phyloP scores from a whole-genome alignment of 64 coral and sea anemone species.

The Montipora cactus region DNA sequence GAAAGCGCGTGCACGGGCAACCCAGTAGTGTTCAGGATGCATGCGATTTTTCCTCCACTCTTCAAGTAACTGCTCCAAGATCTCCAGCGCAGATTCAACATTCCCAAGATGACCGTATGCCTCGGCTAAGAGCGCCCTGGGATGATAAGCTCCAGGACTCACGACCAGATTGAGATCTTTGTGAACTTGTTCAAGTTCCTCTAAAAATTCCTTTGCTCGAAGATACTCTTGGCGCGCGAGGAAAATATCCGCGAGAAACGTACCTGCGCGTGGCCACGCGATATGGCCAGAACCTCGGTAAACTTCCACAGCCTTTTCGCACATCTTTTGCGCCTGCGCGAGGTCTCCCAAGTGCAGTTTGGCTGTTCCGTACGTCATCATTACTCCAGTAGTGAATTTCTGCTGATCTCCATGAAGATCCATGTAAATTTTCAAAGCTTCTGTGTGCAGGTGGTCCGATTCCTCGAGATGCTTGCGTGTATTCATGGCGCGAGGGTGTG shows the following conservation, averaged over 20 bases:
- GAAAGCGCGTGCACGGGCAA: slow-evolving; percentile 58
- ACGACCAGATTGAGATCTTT: slow-evolving; percentile 34
- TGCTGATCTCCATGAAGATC: slow-evolving; percentile 65
- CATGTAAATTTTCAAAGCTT: slow-evolving; percentile 80
- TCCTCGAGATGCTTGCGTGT: slow-evolving; percentile 39
- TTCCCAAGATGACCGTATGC: slow-evolving; percentile 41
- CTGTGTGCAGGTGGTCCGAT: slow-evolving; percentile 64
- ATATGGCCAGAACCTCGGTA: slow-evolving; percentile 77
- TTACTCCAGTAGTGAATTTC: slow-evolving; percentile 74
- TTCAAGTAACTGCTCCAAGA: slow-evolving; percentile 70
- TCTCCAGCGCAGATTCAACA: slow-evolving; percentile 15
- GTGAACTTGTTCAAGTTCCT: slow-evolving; percentile 58
- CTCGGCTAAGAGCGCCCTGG: slow-evolving; percentile 73
- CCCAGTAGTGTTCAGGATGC: slow-evolving; percentile 83
- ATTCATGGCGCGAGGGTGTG: neutral
- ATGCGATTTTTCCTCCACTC: slow-evolving; percentile 80
- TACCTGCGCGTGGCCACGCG: slow-evolving; percentile 84
- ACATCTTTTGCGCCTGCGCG: slow-evolving; percentile 56
- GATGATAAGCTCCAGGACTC: slow-evolving; percentile 84
- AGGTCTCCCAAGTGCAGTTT: slow-evolving; percentile 55
- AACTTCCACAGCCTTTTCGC: slow-evolving; percentile 65
- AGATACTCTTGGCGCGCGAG: slow-evolving; percentile 43
- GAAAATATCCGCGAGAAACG: slow-evolving; percentile 77
- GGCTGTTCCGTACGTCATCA: slow-evolving; percentile 79
- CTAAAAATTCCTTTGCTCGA: slow-evolving; percentile 52